Evolutionary conservation across 2,797 vertebrate genomes (phyloP).

Genomic region (Gymnocypris eckloni): DNA sequence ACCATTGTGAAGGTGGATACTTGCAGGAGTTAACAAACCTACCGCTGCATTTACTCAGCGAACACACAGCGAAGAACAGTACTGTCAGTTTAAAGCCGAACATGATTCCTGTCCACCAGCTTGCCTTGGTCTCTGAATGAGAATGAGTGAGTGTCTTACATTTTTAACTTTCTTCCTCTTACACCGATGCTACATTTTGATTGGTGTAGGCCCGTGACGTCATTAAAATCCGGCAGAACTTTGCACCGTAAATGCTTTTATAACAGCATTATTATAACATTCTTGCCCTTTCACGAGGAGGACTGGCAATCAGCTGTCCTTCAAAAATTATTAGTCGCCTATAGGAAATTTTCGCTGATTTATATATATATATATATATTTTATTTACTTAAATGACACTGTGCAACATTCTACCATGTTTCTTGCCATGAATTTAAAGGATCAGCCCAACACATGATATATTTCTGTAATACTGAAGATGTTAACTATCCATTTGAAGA

Average conservation of each 20-base stretch:
- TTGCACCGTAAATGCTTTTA: not conserved
- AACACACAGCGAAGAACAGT: not conserved
- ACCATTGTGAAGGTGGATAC: slow-evolving; percentile 74
- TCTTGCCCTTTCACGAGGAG: not conserved
- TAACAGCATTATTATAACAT: not conserved
- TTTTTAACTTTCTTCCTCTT: slow-evolving; percentile 1
- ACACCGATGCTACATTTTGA: slow-evolving; percentile 51
- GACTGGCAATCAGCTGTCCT: not conserved
- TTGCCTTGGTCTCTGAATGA: not conserved
- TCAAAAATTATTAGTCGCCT: not conserved
- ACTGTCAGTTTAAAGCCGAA: not conserved
- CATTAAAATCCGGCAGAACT: slow-evolving; percentile 55
- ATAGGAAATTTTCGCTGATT: not conserved
- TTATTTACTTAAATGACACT: no score
- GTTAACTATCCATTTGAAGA: no score
- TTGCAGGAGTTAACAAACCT: slow-evolving; percentile 58
- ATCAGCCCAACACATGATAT: no score
- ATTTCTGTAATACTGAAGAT: no score
- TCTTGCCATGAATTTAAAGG: no score
- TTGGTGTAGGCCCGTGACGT: slow-evolving; percentile 69
- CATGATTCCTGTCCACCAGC: slow-evolving; percentile 5
- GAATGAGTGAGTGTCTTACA: not conserved
- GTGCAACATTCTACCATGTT: no score
- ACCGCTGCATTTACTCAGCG: not conserved
- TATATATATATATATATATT: no score